phyloP scores from a whole-genome alignment of 92 coral and sea anemone genomes.

The Zoanthus solanderi region DNA sequence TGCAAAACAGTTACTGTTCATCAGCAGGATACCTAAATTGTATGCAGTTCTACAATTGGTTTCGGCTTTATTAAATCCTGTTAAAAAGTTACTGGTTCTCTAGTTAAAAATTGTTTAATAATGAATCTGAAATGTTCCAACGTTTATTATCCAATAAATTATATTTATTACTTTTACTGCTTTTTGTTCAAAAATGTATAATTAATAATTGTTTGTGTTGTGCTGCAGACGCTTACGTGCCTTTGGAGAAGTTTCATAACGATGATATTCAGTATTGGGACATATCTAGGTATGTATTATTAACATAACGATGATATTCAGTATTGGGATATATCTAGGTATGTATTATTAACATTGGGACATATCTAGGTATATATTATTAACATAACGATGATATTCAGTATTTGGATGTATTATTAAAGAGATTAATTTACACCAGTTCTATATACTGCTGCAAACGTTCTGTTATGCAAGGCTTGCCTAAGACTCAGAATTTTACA shows the following conservation, averaged over 20 bases:
- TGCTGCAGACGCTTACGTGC: conserved; percentile 82
- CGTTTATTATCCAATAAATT: too few species aligned
- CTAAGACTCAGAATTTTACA: too few species aligned
- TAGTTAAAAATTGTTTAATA: too few species aligned
- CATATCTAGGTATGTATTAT: conserved; percentile 79
- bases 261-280: conserved; percentile 92
- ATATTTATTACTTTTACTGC: too few species aligned
- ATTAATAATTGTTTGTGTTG: background rate
- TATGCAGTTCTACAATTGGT: too few species aligned
- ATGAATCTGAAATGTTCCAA: too few species aligned
- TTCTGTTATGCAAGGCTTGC: background rate
- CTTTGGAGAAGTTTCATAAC: conserved; percentile 83
- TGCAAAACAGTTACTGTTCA: too few species aligned
- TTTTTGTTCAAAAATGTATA: background rate
- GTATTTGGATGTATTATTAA: conserved; percentile 68
- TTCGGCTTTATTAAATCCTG: too few species aligned
- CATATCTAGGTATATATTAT: conserved; percentile 79
- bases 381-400: conserved; percentile 80
- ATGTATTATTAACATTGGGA: conserved; percentile 69
- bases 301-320: conserved; percentile 80
- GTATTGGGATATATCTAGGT: conserved; percentile 97
- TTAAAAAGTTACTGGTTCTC: too few species aligned
- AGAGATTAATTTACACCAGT: background rate
- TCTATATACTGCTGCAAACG: too few species aligned
- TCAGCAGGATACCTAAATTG: too few species aligned